Evolutionary conservation across 2,888 invertebrate genomes (phyloP).

Genomic region (Beris morrisii): DNA sequence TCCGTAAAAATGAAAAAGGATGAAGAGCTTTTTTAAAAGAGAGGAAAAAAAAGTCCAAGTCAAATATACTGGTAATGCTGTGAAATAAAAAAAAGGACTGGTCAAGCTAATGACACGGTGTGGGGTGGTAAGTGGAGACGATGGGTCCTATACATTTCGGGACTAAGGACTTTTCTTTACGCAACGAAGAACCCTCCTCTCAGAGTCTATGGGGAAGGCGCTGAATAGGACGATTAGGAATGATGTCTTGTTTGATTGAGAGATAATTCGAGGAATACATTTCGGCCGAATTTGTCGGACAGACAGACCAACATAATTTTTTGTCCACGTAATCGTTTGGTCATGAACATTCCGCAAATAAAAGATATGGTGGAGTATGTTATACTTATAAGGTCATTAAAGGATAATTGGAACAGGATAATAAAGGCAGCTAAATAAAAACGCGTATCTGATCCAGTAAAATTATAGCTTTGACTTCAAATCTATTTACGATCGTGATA

Average conservation of each 20-base stretch:
- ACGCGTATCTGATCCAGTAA: no score
- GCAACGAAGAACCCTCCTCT: background rate
- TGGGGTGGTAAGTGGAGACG: background rate
- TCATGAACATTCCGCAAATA: no score
- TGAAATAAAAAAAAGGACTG: slow-evolving; percentile 14
- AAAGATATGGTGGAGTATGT: no score
- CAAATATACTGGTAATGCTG: background rate
- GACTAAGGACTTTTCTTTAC: background rate
- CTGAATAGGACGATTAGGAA: slow-evolving; percentile 32
- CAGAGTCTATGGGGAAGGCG: background rate
- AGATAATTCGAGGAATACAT: slow-evolving; percentile 30
- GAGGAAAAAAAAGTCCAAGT: no score
- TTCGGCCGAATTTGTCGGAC: no score
- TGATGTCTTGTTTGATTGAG: slow-evolving; percentile 36
- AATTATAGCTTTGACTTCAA: no score
- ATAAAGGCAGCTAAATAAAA: no score
- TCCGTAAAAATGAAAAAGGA: slow-evolving; percentile 36
- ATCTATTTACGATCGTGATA: no score
- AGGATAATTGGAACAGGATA: no score
- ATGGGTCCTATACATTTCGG: background rate
- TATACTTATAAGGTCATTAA: no score
- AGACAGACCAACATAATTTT: no score
- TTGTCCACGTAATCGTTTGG: no score
- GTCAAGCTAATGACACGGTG: background rate
- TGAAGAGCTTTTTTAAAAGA: slow-evolving; percentile 15